These are phyloP conservation scores for Alethe castanea DNA, from an alignment of 2,113 vertebrate genomes.

Conservation along the genomic window DNA sequence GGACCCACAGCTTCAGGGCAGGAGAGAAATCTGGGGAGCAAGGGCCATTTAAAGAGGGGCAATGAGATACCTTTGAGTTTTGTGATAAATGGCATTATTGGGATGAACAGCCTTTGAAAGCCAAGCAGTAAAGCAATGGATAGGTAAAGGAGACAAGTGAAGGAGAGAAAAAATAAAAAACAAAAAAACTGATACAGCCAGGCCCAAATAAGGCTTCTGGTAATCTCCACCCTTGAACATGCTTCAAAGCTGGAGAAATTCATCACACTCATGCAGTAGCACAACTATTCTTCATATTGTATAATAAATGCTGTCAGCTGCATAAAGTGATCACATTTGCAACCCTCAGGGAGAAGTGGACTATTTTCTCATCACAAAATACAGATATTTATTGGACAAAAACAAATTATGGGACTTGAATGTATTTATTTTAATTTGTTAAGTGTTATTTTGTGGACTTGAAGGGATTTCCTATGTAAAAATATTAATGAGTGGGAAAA, in stretches of 20 bases:
- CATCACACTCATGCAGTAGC: neutral
- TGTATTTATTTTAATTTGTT: constrained; percentile 9
- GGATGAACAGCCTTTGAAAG: neutral
- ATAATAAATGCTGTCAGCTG: constrained; percentile 40
- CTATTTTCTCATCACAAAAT: neutral
- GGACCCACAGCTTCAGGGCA: neutral
- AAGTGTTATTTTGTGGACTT: neutral
- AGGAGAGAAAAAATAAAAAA: neutral
- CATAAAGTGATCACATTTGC: constrained; percentile 7
- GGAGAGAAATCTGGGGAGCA: neutral
- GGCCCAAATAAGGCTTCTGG: neutral
- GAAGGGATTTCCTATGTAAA: neutral
- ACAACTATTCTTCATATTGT: neutral
- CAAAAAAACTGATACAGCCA: neutral
- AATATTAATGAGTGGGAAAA: neutral
- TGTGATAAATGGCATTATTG: neutral
- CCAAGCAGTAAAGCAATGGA: neutral
- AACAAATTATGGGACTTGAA: neutral
- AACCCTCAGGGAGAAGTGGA: neutral
- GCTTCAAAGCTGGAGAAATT: neutral
- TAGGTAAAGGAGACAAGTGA: neutral
- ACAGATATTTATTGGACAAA: neutral
- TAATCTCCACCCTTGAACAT: neutral
- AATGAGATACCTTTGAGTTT: neutral
- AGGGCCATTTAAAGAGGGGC: neutral